Evolutionary conservation across 2,797 vertebrate species (phyloP).

Genomic region (Hylomyscus alleni): DNA sequence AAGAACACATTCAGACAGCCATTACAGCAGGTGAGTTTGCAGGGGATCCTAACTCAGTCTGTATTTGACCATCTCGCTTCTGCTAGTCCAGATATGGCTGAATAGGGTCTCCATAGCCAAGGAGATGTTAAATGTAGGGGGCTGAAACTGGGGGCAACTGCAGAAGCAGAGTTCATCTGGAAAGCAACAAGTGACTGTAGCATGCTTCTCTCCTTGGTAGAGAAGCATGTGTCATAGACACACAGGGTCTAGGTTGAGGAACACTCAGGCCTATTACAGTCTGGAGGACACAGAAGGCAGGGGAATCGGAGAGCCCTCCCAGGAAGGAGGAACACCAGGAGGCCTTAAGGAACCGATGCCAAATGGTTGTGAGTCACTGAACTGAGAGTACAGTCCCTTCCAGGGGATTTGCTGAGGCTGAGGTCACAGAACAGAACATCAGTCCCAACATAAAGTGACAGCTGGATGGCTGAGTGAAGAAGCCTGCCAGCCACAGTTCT

Average conservation of each 20-base stretch:
- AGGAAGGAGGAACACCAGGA: neutral
- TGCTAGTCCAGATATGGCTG: conserved; percentile 23
- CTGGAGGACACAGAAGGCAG: neutral
- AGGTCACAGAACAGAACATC: neutral
- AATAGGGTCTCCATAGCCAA: neutral
- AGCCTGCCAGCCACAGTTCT: neutral
- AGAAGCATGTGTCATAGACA: neutral
- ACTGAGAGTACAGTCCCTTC: neutral
- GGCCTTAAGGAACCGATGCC: neutral
- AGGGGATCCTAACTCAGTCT: neutral
- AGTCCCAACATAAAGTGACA: neutral
- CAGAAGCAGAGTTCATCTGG: neutral
- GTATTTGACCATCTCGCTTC: conserved; percentile 9
- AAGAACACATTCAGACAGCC: neutral
- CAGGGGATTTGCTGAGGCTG: neutral
- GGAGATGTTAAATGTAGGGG: conserved; percentile 1
- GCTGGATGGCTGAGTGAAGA: neutral
- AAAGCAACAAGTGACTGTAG: neutral
- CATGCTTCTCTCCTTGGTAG: neutral
- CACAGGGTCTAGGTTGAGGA: fast-evolving
- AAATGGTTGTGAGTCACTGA: neutral
- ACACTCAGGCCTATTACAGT: neutral
- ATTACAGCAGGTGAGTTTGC: neutral
- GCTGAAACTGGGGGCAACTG: neutral
- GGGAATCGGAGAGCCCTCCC: neutral